Evolutionary conservation across 2,888 invertebrate genomes (phyloP).

Genomic region (Yponomeuta malinellus): DNA sequence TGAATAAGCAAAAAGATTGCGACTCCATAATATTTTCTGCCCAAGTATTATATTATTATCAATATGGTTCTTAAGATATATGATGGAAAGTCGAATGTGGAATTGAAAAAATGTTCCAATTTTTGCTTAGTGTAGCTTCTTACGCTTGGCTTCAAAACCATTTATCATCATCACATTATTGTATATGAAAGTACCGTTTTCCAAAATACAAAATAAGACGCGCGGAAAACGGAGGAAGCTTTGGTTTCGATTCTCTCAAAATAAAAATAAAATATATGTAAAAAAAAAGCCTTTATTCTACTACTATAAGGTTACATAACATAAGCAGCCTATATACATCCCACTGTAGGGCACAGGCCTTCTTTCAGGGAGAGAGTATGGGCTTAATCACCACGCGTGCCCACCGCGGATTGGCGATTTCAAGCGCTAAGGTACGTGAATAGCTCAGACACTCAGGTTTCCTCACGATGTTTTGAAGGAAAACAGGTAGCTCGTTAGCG

Average conservation of each 20-base stretch:
- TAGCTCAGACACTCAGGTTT: too few species aligned
- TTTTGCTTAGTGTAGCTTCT: not conserved
- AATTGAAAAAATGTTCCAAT: not conserved
- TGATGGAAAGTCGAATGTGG: not conserved
- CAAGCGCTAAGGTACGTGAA: too few species aligned
- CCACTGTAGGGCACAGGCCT: too few species aligned
- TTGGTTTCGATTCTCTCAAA: not conserved
- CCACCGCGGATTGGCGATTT: too few species aligned
- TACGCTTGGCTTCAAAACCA: not conserved
- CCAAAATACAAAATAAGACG: not conserved
- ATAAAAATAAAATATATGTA: too few species aligned
- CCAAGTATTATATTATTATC: not conserved
- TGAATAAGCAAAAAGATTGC: constrained; percentile 1
- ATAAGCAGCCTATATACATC: too few species aligned
- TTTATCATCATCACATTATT: constrained; percentile 3
- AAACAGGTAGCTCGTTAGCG: too few species aligned
- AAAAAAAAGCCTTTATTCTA: too few species aligned
- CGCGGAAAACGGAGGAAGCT: not conserved
- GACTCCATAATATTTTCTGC: not conserved
- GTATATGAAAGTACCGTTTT: not conserved
- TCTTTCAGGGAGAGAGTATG: too few species aligned
- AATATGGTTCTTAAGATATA: not conserved
- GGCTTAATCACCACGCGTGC: too few species aligned
- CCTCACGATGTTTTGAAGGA: too few species aligned
- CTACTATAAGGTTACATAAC: too few species aligned